These are phyloP conservation scores for Stenolophus ochropezus DNA, from an alignment of 2,888 invertebrate species.

Conservation along the genomic window DNA sequence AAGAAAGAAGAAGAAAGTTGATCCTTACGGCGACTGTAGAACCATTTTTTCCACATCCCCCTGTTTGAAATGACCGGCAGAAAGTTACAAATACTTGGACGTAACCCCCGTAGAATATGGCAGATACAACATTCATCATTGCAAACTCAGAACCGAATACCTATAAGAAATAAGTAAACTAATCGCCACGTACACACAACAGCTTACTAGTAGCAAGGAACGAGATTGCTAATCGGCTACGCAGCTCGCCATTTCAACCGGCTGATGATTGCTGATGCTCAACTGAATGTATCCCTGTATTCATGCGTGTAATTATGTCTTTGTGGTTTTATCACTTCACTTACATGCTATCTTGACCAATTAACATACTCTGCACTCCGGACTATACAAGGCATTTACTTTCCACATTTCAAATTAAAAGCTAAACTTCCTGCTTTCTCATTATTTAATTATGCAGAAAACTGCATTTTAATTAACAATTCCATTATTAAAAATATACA, in stretches of 20 bases:
- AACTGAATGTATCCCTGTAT: constrained; percentile 17
- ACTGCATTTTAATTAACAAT: too few species aligned
- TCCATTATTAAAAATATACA: too few species aligned
- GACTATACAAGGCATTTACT: too few species aligned
- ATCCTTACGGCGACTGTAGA: constrained; percentile 94
- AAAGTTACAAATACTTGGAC: constrained; percentile 81
- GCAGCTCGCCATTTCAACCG: constrained; percentile 8
- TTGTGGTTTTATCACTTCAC: constrained; percentile 6
- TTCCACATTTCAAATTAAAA: too few species aligned
- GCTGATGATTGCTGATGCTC: constrained; percentile 21
- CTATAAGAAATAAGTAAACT: constrained; percentile 55
- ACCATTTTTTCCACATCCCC: constrained; percentile 97
- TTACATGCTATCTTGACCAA: constrained; percentile 9
- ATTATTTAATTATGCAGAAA: too few species aligned
- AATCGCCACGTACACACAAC: constrained; percentile 41
- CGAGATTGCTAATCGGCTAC: not conserved
- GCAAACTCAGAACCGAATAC: constrained; percentile 47
- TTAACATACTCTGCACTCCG: constrained; percentile 1
- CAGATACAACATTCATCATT: constrained; percentile 68
- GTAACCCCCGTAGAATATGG: constrained; percentile 78
- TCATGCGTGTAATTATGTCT: constrained; percentile 12
- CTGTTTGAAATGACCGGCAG: constrained; percentile 83
- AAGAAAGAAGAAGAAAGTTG: constrained; percentile 25
- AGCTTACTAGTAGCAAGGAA: constrained; percentile 13
- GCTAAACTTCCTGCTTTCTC: too few species aligned